A percentile compares a stretch with the other conserved stretches of the same genome.
These are phyloP conservation scores for Lypha dubia DNA, from an alignment of 2,888 invertebrate species.

Conservation along the genomic window DNA sequence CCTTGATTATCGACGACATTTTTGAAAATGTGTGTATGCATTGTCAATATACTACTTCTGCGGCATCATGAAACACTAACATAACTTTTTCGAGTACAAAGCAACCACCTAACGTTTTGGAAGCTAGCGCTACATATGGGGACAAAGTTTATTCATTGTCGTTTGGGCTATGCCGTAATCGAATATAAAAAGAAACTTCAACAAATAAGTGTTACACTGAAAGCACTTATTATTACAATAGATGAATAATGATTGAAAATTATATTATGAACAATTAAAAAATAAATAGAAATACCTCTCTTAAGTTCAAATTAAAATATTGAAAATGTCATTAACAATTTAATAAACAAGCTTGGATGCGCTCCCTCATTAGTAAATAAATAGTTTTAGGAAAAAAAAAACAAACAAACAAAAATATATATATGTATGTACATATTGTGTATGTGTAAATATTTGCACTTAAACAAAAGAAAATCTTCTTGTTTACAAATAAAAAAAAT, in stretches of 20 bases:
- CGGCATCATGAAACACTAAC: no score
- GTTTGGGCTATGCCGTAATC: no score
- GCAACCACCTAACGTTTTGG: no score
- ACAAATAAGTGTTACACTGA: constrained; percentile 51
- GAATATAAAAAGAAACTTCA: no score
- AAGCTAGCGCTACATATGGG: no score
- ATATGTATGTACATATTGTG: no score
- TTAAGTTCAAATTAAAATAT: constrained; percentile 82
- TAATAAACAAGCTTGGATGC: constrained; percentile 30
- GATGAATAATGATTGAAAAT: constrained; percentile 61
- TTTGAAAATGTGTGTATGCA: no score
- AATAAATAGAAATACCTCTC: constrained; percentile 84
- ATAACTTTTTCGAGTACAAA: no score
- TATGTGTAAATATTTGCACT: constrained; percentile 62
- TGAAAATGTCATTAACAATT: constrained; percentile 1
- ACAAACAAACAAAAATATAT: no score
- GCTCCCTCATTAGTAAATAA: constrained; percentile 58
- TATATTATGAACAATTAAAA: constrained; percentile 82
- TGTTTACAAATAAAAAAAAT: constrained; percentile 51
- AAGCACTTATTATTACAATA: constrained; percentile 29
- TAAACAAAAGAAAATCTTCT: constrained; percentile 7
- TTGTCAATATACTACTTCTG: no score
- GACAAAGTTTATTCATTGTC: no score
- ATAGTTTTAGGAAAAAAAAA: constrained; percentile 27
- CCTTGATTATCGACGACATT: no score